Evolutionary conservation across 2,113 vertebrate species (phyloP).

Genomic region (Rhynchopsitta pachyrhyncha): DNA sequence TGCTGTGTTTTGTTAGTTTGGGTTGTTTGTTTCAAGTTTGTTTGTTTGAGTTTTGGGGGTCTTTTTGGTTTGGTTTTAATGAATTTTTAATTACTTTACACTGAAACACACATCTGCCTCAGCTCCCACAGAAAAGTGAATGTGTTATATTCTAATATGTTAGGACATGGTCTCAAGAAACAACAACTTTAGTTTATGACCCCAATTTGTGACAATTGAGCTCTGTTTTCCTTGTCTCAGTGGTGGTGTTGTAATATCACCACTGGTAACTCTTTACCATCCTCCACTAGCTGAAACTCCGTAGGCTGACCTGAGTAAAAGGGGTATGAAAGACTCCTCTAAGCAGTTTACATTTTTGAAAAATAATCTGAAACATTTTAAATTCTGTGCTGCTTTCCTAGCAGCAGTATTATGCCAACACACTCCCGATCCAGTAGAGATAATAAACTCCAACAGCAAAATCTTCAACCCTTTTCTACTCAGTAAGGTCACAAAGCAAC

Average conservation of each 20-base stretch:
- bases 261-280: not conserved
- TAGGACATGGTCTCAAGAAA: fast-evolving
- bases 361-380: not conserved
- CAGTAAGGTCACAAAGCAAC: not conserved
- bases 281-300: not conserved
- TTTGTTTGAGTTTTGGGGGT: not conserved
- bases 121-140: not conserved
- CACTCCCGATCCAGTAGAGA: not conserved
- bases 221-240: not conserved
- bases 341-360: not conserved
- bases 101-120: not conserved
- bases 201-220: not conserved
- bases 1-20: not conserved
- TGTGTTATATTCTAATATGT: fast-evolving
- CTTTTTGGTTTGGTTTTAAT: not conserved
- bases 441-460: not conserved
- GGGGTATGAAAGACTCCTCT: not conserved
- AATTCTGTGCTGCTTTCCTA: not conserved
- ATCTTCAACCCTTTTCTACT: not conserved
- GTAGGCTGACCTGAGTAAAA: not conserved
- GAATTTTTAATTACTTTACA: not conserved
- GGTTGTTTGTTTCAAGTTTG: not conserved
- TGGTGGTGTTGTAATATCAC: fast-evolving
- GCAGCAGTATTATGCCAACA: not conserved
- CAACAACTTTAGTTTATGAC: not conserved